Base-by-base conservation (phyloP, 2,797 vertebrate species). In the Channallabes apus region DNA sequence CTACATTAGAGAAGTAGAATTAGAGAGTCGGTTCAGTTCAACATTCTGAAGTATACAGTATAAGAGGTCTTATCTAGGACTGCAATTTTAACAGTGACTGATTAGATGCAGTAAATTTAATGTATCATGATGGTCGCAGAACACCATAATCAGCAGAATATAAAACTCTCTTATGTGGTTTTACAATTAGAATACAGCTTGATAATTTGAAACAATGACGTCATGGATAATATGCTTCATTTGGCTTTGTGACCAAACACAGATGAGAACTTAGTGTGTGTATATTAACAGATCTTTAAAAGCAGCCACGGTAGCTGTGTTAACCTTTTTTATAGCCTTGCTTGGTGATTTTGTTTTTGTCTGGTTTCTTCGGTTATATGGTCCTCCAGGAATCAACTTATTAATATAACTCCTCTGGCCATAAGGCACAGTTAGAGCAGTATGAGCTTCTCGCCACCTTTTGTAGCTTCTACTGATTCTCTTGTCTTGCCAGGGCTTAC, bases 31-130 rank as follows among this genome's bases (percentile, higher is more conserved):
- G 51, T 76, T 76, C 51, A 32, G 51, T 90, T 89, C 32, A n/a
- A 84, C 22, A 61, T 85, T 91, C 89, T 41, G 90, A 90, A 94
- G 94, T 93, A 91, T 92, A 92, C 2, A 32, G 1, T 1, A 3
- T 94, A 93, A 93, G 82, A 72, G 67, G 69, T 41, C 83, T 86
- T 86, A 86, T 86, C 85, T 91, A 92, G 91, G 88, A 46, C 88
- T 38, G 86, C 85, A 87, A 90, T 91, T 89, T 91, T 71, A 88
- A 91, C 90, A 90, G 89, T 87, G 91, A 91, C 92, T 92, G 91
- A 94, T 95, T 94, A 94, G 92, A 92, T 92, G 85, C 89, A 93
- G 90, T 92, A 89, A 94, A 94, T 95, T 94, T 91, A 94, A 93
- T 92, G 93, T 92, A 91, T 90, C 93, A 93, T 93, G 91, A 91